Evolutionary conservation across 2,888 invertebrate genomes (phyloP).

Genomic region (Aspidiotus destructor): DNA sequence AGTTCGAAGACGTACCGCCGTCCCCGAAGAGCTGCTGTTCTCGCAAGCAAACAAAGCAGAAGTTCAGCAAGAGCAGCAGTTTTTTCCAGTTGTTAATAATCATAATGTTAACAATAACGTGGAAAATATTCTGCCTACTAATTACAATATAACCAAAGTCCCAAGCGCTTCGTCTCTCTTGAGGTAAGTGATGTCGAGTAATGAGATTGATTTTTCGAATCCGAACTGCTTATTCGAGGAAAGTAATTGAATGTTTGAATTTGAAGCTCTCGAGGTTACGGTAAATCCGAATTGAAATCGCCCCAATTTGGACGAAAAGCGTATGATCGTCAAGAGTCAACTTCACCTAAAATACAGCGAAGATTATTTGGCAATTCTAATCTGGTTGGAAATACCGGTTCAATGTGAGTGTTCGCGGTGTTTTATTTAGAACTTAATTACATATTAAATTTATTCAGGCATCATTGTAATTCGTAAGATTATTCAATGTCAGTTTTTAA

Average conservation of each 20-base stretch:
- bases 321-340: constrained; percentile 39
- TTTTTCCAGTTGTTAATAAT: constrained; percentile 26
- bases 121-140: constrained; percentile 23
- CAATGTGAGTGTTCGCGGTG: constrained; percentile 38
- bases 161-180: constrained; percentile 41
- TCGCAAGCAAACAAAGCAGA: constrained; percentile 19
- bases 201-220: too few relatives aligned
- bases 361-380: constrained; percentile 37
- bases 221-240: too few relatives aligned
- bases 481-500: constrained; percentile 20
- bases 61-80: constrained; percentile 23
- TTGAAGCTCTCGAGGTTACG: constrained; percentile 6
- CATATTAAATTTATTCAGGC: background rate
- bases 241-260: too few relatives aligned
- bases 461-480: background rate
- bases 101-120: constrained; percentile 30
- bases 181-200: constrained; percentile 14
- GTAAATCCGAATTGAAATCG: constrained; percentile 36
- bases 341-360: constrained; percentile 39
- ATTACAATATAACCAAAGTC: constrained; percentile 28
- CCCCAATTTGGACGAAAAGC: constrained; percentile 38
- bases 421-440: background rate
- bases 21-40: constrained; percentile 60
- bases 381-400: constrained; percentile 39
- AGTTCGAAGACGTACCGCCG: constrained; percentile 55